phyloP scores from a whole-genome alignment of 2,888 invertebrate genomes.

The Gymnosoma rotundatum region DNA sequence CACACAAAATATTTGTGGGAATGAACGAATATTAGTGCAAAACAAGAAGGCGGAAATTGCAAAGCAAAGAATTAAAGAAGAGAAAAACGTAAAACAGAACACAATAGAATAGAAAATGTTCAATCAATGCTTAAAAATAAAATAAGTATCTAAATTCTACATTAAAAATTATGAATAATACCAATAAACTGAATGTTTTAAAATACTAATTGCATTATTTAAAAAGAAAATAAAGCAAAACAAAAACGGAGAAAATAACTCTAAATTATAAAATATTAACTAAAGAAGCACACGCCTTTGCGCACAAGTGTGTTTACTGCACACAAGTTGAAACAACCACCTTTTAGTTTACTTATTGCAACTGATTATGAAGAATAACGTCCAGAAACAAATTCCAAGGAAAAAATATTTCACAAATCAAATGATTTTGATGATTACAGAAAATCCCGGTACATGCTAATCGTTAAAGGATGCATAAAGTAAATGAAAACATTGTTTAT shows the following conservation, averaged over 20 bases:
- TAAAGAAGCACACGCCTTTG: conserved; percentile 70
- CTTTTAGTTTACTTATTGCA: conserved; percentile 60
- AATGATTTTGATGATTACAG: conserved; percentile 8
- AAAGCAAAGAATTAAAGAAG: conserved; percentile 64
- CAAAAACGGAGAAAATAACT: conserved; percentile 17
- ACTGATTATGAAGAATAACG: conserved; percentile 50
- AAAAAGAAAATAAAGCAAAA: conserved; percentile 17
- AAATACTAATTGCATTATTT: conserved; percentile 36
- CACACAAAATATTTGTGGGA: conserved; percentile 67
- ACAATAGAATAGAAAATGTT: conserved; percentile 65
- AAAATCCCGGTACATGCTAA: conserved; percentile 26
- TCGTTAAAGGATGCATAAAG: conserved; percentile 9
- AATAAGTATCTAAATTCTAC: conserved; percentile 28
- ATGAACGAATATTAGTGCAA: conserved; percentile 69
- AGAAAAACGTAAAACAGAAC: conserved; percentile 56
- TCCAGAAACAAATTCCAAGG: conserved; percentile 45
- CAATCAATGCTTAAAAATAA: conserved; percentile 51
- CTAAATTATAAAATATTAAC: conserved; percentile 51
- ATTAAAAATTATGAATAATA: conserved; percentile 35
- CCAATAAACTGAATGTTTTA: conserved; percentile 9
- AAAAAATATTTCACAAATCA: conserved; percentile 35
- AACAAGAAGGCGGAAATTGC: conserved; percentile 71
- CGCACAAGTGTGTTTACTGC: conserved; percentile 69
- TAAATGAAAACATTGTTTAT: neutral
- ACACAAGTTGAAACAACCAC: conserved; percentile 65